These are phyloP conservation scores for Amblyteles armatorius DNA, from an alignment of 2,888 invertebrate genomes.

Conservation along the genomic window DNA sequence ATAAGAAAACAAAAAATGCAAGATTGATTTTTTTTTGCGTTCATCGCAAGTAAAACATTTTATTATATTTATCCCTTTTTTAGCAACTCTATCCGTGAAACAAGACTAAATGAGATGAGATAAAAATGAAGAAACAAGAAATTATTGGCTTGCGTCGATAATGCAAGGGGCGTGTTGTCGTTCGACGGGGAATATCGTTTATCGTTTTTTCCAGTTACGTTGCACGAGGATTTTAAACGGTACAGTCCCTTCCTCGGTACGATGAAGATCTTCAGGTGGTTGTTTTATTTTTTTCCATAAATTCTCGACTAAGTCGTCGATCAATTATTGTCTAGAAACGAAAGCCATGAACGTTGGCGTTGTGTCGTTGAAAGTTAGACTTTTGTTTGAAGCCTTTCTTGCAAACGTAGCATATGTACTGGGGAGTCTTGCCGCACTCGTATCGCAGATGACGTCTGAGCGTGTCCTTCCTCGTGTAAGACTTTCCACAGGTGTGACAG, in stretches of 20 bases:
- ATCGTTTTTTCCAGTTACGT: constrained; percentile 9
- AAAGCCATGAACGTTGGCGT: constrained; percentile 75
- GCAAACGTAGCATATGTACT: constrained; percentile 90
- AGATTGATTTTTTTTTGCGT: constrained; percentile 16
- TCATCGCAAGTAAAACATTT: constrained; percentile 45
- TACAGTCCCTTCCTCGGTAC: constrained; percentile 32
- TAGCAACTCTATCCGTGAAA: constrained; percentile 17
- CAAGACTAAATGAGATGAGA: constrained; percentile 45
- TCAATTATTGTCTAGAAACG: constrained; percentile 57
- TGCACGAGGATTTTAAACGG: constrained; percentile 23
- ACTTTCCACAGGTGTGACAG: constrained; percentile 76
- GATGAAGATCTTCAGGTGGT: constrained; percentile 28
- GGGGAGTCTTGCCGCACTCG: constrained; percentile 90
- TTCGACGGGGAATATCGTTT: constrained; percentile 38
- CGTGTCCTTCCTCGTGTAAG: constrained; percentile 88
- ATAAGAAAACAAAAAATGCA: constrained; percentile 13
- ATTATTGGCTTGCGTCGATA: constrained; percentile 9
- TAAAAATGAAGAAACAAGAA: constrained; percentile 26
- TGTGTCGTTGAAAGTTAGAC: constrained; percentile 81
- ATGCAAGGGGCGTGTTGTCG: constrained; percentile 15
- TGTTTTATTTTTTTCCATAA: constrained; percentile 13
- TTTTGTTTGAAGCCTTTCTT: constrained; percentile 89
- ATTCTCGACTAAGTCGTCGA: constrained; percentile 3
- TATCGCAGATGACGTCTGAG: constrained; percentile 91
- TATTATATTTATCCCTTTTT: constrained; percentile 42